Conservation (phyloP, 1,140 invertebrate species). For the Oscheius sp. region DNA sequence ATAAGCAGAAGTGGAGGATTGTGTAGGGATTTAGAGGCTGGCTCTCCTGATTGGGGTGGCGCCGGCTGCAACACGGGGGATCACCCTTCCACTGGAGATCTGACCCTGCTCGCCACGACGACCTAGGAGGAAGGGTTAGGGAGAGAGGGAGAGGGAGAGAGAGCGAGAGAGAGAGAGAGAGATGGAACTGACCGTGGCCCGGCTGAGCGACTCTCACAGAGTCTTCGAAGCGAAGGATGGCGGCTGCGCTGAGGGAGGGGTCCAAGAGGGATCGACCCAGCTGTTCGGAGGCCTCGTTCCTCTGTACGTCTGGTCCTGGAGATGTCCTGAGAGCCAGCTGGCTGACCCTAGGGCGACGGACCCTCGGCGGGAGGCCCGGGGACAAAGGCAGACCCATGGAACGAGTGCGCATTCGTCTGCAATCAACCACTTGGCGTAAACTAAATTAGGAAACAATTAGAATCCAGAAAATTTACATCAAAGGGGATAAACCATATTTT, state of each 20-base stretch:
- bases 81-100: constrained; percentile 2
- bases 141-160: background rate
- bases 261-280: background rate
- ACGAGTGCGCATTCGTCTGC: background rate
- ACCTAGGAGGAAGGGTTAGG: background rate
- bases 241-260: background rate
- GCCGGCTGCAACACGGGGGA: background rate
- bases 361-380: background rate
- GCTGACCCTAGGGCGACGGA: background rate
- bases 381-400: background rate
- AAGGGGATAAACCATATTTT: no score
- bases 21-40: background rate
- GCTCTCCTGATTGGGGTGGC: background rate
- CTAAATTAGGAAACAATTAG: no score
- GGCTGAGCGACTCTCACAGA: background rate
- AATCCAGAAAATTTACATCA: no score
- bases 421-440: no score
- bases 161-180: background rate
- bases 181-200: background rate
- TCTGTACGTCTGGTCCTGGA: background rate
- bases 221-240: constrained; percentile 7
- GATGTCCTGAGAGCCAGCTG: background rate
- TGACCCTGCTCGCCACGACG: background rate
- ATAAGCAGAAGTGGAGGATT: background rate
- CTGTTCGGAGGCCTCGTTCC: background rate